These are phyloP conservation scores for Trematomus loennbergii DNA, from an alignment of 2,113 vertebrate species.

Conservation along the genomic window DNA sequence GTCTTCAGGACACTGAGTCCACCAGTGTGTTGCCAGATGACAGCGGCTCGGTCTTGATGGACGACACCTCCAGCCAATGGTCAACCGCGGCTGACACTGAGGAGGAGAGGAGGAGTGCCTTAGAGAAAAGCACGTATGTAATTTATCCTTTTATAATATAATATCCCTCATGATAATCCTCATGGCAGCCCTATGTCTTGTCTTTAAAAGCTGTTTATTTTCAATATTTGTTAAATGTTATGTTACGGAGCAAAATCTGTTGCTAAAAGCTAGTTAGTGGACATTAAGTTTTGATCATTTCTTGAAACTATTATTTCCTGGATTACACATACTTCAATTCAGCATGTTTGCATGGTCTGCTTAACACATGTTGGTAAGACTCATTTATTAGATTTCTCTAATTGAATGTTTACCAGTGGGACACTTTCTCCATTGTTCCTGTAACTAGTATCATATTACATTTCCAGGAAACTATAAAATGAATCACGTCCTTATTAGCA, in stretches of 20 bases:
- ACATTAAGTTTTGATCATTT: no score
- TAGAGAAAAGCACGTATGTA: constrained; percentile 95
- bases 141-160: not conserved
- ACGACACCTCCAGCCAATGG: constrained; percentile 86
- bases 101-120: constrained; percentile 87
- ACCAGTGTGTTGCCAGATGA: constrained; percentile 78
- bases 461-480: constrained; percentile 17
- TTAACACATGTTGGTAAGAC: not conserved
- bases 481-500: not conserved
- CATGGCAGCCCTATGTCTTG: not conserved
- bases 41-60: constrained; percentile 79
- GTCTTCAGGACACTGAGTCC: constrained; percentile 75
- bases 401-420: not conserved
- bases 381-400: not conserved
- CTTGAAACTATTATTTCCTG: no score
- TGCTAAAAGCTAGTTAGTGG: no score
- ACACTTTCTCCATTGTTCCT: not conserved
- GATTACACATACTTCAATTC: no score
- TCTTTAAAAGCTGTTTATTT: no score
- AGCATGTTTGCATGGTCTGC: not conserved
- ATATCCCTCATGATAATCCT: not conserved
- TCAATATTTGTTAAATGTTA: no score
- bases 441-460: not conserved
- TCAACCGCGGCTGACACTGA: constrained; percentile 84
- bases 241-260: not conserved